phyloP scores from a whole-genome alignment of 2,113 vertebrate species.

The Zonotrichia leucophrys region DNA sequence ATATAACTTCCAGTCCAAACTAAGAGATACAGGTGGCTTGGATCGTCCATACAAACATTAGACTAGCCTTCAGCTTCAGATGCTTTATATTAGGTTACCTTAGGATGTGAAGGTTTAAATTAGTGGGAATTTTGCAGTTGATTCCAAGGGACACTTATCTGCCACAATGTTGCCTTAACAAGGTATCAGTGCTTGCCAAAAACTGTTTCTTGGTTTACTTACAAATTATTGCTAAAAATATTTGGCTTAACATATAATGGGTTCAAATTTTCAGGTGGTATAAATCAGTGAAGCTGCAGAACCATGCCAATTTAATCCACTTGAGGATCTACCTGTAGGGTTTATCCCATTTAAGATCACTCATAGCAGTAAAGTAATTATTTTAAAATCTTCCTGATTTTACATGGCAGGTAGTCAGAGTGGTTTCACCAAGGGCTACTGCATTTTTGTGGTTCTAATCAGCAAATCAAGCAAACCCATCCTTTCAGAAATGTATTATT shows the following conservation, averaged over 20 bases:
- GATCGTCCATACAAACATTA: background rate
- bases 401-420: background rate
- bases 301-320: background rate
- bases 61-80: background rate
- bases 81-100: background rate
- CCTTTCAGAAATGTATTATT: background rate
- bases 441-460: background rate
- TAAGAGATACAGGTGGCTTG: constrained; percentile 17
- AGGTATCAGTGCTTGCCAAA: background rate
- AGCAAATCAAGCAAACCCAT: background rate
- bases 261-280: background rate
- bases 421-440: background rate
- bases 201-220: background rate
- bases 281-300: background rate
- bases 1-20: background rate
- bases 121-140: background rate
- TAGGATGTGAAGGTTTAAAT: background rate
- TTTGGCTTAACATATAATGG: background rate
- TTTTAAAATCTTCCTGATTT: constrained; percentile 1
- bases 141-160: background rate
- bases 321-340: background rate
- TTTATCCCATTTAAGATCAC: background rate
- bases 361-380: background rate
- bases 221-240: constrained; percentile 11
- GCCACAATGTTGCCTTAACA: background rate